phyloP scores from a whole-genome alignment of 2,113 vertebrate species.

The Campylomormyrus numenius region DNA sequence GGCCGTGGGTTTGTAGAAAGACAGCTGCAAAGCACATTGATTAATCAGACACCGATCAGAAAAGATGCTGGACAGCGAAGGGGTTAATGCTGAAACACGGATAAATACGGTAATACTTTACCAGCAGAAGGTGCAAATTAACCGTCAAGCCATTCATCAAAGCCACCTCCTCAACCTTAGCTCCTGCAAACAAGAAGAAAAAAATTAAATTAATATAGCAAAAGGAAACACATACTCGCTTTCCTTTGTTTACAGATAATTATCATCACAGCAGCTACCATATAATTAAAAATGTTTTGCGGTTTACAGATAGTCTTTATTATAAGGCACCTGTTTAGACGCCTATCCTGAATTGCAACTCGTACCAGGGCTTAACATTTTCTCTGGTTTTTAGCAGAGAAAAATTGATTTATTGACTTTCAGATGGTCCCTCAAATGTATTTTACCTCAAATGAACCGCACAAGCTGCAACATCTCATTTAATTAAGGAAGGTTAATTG shows the following conservation, averaged over 20 bases:
- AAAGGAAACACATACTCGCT: not conserved
- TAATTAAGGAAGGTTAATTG: conserved; percentile 10
- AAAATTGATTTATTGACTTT: conserved; percentile 16
- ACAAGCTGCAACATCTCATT: conserved; percentile 1
- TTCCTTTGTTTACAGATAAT: not conserved
- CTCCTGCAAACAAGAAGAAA: conserved; percentile 50
- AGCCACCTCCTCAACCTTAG: conserved; percentile 61
- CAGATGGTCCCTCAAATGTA: not conserved
- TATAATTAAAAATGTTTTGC: not conserved
- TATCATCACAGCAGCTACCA: not conserved
- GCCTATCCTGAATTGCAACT: not conserved
- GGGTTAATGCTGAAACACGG: not conserved
- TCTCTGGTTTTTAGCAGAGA: not conserved
- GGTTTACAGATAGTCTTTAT: not conserved
- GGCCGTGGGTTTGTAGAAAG: conserved; percentile 87
- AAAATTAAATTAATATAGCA: not conserved
- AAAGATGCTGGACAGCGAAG: not conserved
- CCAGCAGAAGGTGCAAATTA: conserved; percentile 87
- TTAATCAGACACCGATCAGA: not conserved
- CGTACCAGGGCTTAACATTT: not conserved
- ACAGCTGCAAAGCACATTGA: conserved; percentile 64
- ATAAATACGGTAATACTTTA: conserved; percentile 45
- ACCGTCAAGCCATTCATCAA: conserved; percentile 90
- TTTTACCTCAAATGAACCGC: not conserved
- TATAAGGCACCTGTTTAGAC: not conserved